A percentile compares a stretch with the other conserved stretches of the same genome.
phyloP scores from a whole-genome alignment of 2,797 vertebrate genomes.

The Pantherophis vulpinus region DNA sequence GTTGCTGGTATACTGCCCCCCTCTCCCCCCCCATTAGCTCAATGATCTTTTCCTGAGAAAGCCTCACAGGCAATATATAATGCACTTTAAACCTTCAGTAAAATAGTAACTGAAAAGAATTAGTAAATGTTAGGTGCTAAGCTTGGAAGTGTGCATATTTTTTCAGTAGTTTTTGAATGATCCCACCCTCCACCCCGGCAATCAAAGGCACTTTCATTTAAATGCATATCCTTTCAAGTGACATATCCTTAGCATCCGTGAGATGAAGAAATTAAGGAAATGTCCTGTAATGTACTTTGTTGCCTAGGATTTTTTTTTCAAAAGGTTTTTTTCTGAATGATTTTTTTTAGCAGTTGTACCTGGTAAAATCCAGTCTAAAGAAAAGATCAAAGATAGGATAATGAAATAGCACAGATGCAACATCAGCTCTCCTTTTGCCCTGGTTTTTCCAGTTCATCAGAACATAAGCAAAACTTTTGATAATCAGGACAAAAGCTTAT shows the following conservation, averaged over 20 bases:
- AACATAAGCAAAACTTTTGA: not conserved
- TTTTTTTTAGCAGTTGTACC: not conserved
- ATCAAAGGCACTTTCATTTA: constrained; percentile 2
- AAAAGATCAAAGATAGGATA: not conserved
- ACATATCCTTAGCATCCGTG: constrained; percentile 11
- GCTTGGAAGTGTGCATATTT: constrained; percentile 42
- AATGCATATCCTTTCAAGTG: not conserved
- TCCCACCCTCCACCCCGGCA: constrained; percentile 15
- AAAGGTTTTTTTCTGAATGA: not conserved
- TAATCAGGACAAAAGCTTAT: not conserved
- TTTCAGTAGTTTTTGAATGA: constrained; percentile 37
- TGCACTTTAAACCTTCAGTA: constrained; percentile 38
- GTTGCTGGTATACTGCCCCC: constrained; percentile 13
- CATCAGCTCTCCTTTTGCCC: not conserved
- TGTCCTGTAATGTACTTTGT: not conserved
- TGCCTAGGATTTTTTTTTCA: not conserved
- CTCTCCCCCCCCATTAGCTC: not conserved
- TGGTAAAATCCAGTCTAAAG: not conserved
- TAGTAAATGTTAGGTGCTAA: constrained; percentile 36
- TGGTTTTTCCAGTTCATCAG: not conserved
- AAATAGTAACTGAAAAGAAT: constrained; percentile 43
- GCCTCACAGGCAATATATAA: constrained; percentile 32
- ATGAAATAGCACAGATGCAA: not conserved
- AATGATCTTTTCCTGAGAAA: constrained; percentile 31
- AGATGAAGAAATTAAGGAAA: constrained; percentile 30